Evolutionary conservation across 2,888 invertebrate species (phyloP).

Genomic region (Malachius bipustulatus): DNA sequence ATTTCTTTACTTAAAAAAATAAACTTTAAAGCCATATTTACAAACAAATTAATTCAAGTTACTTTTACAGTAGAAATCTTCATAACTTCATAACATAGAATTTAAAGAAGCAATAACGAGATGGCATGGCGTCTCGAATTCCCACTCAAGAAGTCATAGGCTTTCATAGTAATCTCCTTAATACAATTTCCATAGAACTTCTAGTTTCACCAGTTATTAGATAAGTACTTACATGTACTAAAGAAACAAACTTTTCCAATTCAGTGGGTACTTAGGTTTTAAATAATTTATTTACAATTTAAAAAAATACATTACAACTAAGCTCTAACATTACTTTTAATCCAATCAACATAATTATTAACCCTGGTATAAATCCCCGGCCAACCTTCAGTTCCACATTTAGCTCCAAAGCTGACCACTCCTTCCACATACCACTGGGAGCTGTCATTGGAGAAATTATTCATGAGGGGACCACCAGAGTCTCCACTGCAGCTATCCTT

Average conservation of each 20-base stretch:
- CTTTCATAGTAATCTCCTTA: no score
- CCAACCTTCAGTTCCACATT: conserved; percentile 28
- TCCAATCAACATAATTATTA: conserved; percentile 45
- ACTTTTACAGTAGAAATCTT: no score
- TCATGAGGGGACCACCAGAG: conserved; percentile 68
- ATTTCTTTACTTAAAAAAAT: no score
- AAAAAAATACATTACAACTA: not conserved
- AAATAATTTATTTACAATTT: conserved; percentile 18
- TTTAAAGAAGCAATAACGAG: no score
- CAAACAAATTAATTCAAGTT: no score
- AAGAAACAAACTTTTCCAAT: not conserved
- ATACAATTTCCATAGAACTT: no score
- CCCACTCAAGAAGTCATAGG: no score
- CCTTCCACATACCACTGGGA: conserved; percentile 49
- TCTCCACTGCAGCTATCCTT: conserved; percentile 66
- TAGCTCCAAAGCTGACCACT: conserved; percentile 52
- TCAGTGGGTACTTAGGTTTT: no score
- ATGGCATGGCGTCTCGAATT: no score
- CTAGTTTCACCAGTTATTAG: no score
- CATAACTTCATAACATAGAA: no score
- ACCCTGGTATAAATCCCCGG: conserved; percentile 31
- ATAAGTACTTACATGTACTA: not conserved
- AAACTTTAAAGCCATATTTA: no score
- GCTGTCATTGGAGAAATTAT: conserved; percentile 34
- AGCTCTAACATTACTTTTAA: conserved; percentile 38